Conservation (phyloP, 2,113 vertebrate genomes). For the Camelus dromedarius region DNA sequence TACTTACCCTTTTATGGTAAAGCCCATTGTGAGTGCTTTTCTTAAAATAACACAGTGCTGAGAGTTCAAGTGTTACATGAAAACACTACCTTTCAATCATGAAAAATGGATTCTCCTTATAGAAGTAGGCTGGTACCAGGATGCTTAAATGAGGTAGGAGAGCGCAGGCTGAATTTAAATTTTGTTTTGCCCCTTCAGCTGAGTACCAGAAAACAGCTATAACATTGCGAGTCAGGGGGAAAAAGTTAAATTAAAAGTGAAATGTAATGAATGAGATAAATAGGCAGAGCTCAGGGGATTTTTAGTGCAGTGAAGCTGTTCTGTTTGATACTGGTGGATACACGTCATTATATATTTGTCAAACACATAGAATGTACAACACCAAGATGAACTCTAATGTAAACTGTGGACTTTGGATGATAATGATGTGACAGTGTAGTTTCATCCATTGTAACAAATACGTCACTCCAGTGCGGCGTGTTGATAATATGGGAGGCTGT, state of each 20-base stretch:
- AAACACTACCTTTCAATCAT: not conserved
- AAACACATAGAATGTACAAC: not conserved
- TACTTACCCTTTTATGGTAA: not conserved
- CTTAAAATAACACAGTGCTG: not conserved
- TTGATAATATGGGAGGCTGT: not conserved
- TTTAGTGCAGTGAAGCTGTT: not conserved
- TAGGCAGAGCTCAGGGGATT: not conserved
- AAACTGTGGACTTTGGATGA: not conserved
- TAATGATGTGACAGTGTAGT: not conserved
- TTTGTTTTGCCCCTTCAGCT: not conserved
- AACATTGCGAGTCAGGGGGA: not conserved
- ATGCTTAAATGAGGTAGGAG: not conserved
- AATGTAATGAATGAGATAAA: not conserved
- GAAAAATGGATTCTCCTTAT: not conserved
- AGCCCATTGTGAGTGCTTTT: not conserved
- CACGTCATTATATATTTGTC: not conserved
- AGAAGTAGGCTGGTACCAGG: not conserved
- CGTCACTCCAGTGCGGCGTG: not conserved
- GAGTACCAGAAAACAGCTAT: not conserved
- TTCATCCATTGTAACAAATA: not conserved
- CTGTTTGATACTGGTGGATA: not conserved
- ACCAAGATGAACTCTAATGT: not conserved
- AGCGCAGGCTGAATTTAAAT: not conserved
- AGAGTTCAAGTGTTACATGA: not conserved
- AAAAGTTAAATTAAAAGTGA: not conserved